These are phyloP conservation scores for Artemia franciscana DNA, from an alignment of 1,140 invertebrate species.

Conservation along the genomic window DNA sequence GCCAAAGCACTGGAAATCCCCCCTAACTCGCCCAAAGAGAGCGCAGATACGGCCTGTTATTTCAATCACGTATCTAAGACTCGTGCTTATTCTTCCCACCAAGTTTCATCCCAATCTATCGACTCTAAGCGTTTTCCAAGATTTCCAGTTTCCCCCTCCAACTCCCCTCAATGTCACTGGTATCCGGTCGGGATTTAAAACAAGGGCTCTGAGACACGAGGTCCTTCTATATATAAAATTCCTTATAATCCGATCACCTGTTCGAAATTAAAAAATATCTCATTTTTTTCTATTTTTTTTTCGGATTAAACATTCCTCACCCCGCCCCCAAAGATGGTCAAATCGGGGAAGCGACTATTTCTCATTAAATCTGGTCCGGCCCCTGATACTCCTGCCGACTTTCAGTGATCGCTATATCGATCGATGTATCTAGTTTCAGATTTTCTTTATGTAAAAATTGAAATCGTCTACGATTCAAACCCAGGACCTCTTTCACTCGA, in stretches of 20 bases:
- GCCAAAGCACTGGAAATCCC: not conserved
- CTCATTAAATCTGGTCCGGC: too few relatives aligned
- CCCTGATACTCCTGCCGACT: too few relatives aligned
- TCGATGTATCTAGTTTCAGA: too few relatives aligned
- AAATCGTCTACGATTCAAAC: too few relatives aligned
- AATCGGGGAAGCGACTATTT: too few relatives aligned
- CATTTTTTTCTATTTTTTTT: not conserved
- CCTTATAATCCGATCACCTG: not conserved
- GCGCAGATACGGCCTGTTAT: not conserved
- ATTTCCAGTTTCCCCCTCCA: not conserved
- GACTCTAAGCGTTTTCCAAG: not conserved
- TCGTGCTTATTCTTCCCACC: too few relatives aligned
- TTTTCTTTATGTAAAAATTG: too few relatives aligned
- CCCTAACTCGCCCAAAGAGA: not conserved
- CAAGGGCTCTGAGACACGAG: not conserved
- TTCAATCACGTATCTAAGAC: not conserved
- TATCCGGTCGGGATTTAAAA: not conserved
- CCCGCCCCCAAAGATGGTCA: too few relatives aligned
- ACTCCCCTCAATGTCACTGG: not conserved
- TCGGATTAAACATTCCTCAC: not conserved
- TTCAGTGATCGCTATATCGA: too few relatives aligned
- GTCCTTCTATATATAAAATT: not conserved
- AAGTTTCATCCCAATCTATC: not conserved
- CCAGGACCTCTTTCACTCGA: too few relatives aligned
- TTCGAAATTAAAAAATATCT: not conserved